Conservation (phyloP, 1,140 invertebrate genomes). For the Drosophila mojavensis region DNA sequence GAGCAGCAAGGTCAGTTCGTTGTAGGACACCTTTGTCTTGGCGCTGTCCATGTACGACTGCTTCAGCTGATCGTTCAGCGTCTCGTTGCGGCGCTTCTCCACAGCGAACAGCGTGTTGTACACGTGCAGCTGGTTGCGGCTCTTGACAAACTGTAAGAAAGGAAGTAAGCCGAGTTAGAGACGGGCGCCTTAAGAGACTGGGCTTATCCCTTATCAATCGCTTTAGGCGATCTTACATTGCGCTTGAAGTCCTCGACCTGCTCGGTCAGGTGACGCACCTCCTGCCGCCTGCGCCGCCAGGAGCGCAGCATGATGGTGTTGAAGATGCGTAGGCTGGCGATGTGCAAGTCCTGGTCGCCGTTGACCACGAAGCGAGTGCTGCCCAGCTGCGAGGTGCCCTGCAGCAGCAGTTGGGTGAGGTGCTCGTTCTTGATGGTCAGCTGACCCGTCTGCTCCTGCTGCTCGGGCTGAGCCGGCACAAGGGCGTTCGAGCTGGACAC, state of each 20-base stretch:
- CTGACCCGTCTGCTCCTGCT: neutral
- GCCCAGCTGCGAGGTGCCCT: constrained; percentile 30
- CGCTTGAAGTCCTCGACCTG: constrained; percentile 64
- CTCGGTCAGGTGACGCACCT: constrained; percentile 58
- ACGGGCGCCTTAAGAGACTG: too few relatives aligned
- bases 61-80: constrained; percentile 62
- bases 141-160: constrained; percentile 56
- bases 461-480: neutral
- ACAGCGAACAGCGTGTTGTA: constrained; percentile 68
- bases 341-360: constrained; percentile 55
- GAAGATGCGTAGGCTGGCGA: constrained; percentile 73
- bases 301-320: constrained; percentile 73
- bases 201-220: too few relatives aligned
- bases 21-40: constrained; percentile 58
- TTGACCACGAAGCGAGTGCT: constrained; percentile 50
- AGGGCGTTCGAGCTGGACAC: constrained; percentile 27
- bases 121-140: constrained; percentile 74
- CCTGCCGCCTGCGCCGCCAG: constrained; percentile 69
- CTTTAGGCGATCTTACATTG: constrained; percentile 44
- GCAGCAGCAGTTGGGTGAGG: constrained; percentile 36
- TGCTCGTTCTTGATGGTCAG: constrained; percentile 32
- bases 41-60: constrained; percentile 61
- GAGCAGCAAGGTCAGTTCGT: constrained; percentile 54
- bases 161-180: neutral
- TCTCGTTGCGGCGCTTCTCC: constrained; percentile 72